Percentiles rank a stretch among this genome's conserved stretches.
These are phyloP conservation scores for Palythoa grandis DNA, from an alignment of 92 coral and sea anemone genomes.

Conservation along the genomic window DNA sequence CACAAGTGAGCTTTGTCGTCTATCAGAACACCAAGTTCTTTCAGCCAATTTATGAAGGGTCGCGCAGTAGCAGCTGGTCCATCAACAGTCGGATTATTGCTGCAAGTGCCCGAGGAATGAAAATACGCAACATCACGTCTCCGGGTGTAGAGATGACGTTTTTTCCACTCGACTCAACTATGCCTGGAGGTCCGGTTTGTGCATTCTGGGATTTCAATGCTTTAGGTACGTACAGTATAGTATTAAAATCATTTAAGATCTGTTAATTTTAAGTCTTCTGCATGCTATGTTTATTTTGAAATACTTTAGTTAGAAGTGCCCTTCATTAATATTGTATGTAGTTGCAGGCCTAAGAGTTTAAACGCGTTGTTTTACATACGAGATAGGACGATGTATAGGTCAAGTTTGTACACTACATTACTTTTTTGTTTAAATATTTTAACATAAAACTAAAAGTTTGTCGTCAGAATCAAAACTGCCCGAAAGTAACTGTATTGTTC, in stretches of 20 bases:
- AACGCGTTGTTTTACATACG: no score
- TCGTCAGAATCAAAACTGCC: no score
- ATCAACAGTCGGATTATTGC: constrained; percentile 65
- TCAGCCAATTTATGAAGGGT: constrained; percentile 59
- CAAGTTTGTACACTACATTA: no score
- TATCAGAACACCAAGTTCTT: constrained; percentile 78
- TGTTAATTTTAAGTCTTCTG: neutral
- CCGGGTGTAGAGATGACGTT: constrained; percentile 65
- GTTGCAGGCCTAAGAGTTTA: no score
- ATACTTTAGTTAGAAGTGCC: neutral
- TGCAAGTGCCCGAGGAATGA: constrained; percentile 54
- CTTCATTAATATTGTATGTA: no score
- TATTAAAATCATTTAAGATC: neutral
- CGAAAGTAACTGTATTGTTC: no score
- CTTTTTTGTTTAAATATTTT: no score
- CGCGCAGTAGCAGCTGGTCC: constrained; percentile 12
- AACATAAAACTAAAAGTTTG: no score
- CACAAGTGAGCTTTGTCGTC: constrained; percentile 74
- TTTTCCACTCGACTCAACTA: constrained; percentile 25
- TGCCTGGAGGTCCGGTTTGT: constrained; percentile 38
- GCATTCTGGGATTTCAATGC: constrained; percentile 66
- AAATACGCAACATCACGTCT: constrained; percentile 49
- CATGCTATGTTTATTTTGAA: no score
- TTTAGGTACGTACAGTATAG: constrained; percentile 34
- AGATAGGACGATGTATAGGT: no score